Evolutionary conservation across 2,888 invertebrate species (phyloP), one percentile per base, ranked within the genome.

Genomic region (Phyto melanocephala): DNA sequence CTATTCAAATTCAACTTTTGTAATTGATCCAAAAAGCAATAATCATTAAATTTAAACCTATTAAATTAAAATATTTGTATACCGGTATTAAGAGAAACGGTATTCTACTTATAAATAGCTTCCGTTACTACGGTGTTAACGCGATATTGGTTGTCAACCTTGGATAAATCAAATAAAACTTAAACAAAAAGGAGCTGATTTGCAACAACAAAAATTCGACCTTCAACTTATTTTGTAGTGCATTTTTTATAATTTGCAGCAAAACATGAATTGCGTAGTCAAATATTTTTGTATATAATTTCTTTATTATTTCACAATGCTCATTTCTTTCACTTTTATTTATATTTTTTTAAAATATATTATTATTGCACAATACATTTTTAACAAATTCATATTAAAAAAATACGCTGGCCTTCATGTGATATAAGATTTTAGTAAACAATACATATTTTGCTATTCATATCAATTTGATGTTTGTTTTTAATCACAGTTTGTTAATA

Each of bases 141-240:
- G n/a, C n/a, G n/a, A n/a, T n/a, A n/a, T n/a, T n/a, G n/a, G n/a
- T n/a, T n/a, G n/a, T n/a, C n/a, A n/a, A n/a, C n/a, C n/a, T n/a
- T n/a, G n/a, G n/a, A n/a, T n/a, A n/a, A n/a, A n/a, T n/a, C n/a
- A n/a, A n/a, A n/a, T 8, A 54, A 54, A 42, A 7, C 17, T 4
- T 8, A 33, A n/a, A 33, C 20, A 47, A 47, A 35, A 65, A 37
- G 50, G 58, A 37, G 47, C 17, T 24, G 22, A 17, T 13, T 37
- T 60, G 24, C 17, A 50, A 54, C 28, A 47, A 35, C 58, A 20
- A 42, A 60, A 67, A 58, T 45, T 5, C 65, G 67, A 80, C 80
- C 80, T 80, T 80, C 67, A 74, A 79, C 52, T 50, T 67, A 24
- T 67, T 50, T 65, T 60, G 35, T 10, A 42, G 35, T 79, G 60